Conservation (phyloP, 2,797 vertebrate genomes). For the Diceros bicornis region DNA sequence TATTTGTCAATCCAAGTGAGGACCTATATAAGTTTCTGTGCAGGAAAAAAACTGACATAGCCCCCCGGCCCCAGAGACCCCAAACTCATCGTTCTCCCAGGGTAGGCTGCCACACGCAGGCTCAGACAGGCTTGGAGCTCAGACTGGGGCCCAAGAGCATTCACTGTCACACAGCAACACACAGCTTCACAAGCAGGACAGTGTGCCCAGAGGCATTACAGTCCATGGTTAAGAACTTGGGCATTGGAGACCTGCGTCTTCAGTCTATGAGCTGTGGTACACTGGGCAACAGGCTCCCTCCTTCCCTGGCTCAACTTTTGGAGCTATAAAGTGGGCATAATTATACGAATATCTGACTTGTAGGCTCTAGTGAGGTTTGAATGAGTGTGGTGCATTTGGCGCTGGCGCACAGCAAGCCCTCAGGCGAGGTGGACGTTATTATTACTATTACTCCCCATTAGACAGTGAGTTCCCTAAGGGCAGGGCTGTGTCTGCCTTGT, state of each 20-base stretch:
- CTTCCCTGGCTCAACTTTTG: neutral
- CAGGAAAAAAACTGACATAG: neutral
- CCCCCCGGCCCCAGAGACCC: neutral
- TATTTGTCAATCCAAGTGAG: neutral
- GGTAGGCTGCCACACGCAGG: neutral
- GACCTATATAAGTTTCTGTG: neutral
- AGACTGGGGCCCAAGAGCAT: neutral
- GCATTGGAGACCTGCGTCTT: neutral
- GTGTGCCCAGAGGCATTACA: neutral
- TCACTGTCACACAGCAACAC: neutral
- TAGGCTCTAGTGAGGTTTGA: neutral
- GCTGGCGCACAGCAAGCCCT: neutral
- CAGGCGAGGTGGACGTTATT: neutral
- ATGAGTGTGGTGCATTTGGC: neutral
- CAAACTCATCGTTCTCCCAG: neutral
- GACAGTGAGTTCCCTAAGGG: neutral
- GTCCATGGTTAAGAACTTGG: neutral
- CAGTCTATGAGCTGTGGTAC: neutral
- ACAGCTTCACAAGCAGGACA: neutral
- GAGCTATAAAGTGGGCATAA: neutral
- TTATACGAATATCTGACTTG: neutral
- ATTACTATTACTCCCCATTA: neutral
- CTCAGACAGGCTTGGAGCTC: neutral
- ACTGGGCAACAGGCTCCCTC: neutral
- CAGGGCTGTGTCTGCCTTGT: constrained; percentile 2